phyloP scores from a whole-genome alignment of 2,888 invertebrate species.

The Phania funesta region DNA sequence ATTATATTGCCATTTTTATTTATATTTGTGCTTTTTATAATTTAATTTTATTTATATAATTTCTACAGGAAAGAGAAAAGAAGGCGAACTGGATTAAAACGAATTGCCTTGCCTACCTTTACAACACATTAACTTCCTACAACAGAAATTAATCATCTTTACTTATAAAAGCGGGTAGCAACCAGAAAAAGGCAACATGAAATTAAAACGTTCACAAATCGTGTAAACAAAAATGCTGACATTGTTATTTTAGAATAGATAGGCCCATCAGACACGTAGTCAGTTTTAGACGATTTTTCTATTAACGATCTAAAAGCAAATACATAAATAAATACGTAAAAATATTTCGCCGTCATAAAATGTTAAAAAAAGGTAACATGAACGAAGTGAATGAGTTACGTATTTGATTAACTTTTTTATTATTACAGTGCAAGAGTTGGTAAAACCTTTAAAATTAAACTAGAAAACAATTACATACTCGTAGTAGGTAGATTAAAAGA shows the following conservation, averaged over 20 bases:
- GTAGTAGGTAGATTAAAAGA: no score
- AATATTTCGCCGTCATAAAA: not conserved
- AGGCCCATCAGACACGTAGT: constrained; percentile 54
- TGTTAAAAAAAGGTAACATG: constrained; percentile 21
- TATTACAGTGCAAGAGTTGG: constrained; percentile 26
- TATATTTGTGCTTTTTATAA: constrained; percentile 43
- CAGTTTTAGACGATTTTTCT: constrained; percentile 38
- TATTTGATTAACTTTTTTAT: constrained; percentile 62
- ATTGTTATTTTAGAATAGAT: constrained; percentile 61
- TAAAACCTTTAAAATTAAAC: constrained; percentile 32
- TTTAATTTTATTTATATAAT: constrained; percentile 31
- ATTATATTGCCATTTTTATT: constrained; percentile 32
- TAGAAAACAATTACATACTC: not conserved
- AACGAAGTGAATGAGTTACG: constrained; percentile 59
- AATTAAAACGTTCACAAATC: constrained; percentile 35
- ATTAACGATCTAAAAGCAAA: not conserved
- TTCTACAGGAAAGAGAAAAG: not conserved
- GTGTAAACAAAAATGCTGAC: constrained; percentile 70
- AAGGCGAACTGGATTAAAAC: constrained; percentile 48
- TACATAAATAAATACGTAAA: not conserved
- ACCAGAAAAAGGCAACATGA: constrained; percentile 36
- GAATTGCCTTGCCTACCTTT: constrained; percentile 31
- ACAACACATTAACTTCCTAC: constrained; percentile 27
- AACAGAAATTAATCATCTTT: constrained; percentile 49
- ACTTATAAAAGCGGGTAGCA: constrained; percentile 5